These are phyloP conservation scores for Caenorhabditis uteleia DNA, from an alignment of 2,888 invertebrate genomes.

Conservation along the genomic window DNA sequence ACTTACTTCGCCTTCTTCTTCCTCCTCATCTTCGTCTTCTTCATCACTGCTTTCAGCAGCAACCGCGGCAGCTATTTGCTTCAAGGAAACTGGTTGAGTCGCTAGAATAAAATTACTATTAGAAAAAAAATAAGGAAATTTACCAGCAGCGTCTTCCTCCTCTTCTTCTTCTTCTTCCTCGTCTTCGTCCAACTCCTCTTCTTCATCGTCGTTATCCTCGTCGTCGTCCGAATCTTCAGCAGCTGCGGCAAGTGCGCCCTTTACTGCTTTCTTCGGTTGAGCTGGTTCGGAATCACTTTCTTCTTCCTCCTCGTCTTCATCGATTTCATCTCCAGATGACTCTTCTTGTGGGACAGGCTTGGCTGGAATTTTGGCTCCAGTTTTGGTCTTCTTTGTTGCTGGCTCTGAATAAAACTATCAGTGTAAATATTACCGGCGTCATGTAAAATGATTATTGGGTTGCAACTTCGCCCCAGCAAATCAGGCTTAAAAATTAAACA, in stretches of 20 bases:
- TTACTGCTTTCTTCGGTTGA: too few species aligned
- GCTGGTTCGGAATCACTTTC: neutral
- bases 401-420: neutral
- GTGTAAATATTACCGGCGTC: neutral
- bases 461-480: too few species aligned
- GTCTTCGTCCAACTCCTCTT: constrained; percentile 43
- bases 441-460: neutral
- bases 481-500: too few species aligned
- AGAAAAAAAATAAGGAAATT: constrained; percentile 4
- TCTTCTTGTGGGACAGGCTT: constrained; percentile 17
- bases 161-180: constrained; percentile 31
- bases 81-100: too few species aligned
- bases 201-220: constrained; percentile 37
- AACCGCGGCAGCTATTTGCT: too few species aligned
- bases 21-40: constrained; percentile 22
- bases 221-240: constrained; percentile 33
- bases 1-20: constrained; percentile 36
- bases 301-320: constrained; percentile 31
- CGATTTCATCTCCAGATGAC: constrained; percentile 10
- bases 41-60: too few species aligned
- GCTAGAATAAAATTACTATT: too few species aligned
- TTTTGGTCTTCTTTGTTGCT: constrained; percentile 17
- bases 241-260: constrained; percentile 23
- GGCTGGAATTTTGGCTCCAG: neutral
- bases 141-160: neutral